Evolutionary conservation across 2,888 invertebrate genomes (phyloP), one percentile per base, ranked within the genome.

Genomic region (Petrophora chlorosata): DNA sequence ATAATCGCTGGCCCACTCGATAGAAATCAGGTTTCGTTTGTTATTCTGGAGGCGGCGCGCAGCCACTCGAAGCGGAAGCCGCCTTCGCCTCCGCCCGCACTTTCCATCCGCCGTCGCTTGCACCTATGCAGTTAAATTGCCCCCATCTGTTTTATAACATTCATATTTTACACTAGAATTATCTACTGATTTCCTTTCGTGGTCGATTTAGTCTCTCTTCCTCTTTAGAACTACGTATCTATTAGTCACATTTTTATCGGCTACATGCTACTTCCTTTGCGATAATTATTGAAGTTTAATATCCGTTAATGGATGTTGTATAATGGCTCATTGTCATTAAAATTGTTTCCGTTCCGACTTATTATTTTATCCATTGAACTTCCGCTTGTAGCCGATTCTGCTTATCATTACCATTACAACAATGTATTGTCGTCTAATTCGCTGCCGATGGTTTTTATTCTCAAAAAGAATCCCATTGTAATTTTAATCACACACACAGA

Each of bases 11-110:
- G 80, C 76, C 81, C 76, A 78, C 78, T 81, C 79, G 82, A 81
- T 89, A 86, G 87, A 89, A 89, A 89, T 89, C 90, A 86, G 90
- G 89, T 88, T 89, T 82, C 83, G 79, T 84, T 90, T 89, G 85
- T 85, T 86, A 90, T 90, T 88, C 90, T 76, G 86, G 77, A 82
- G 83, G 87, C 81, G 82, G 80, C 71, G 67, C 72, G 70, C 67
- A 67, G 65, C 66, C 67, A 68, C 66, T 68, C 70, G 73, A 76
- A 78, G 79, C 88, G 88, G 87, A 87, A 87, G 81, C 76, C 68
- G 65, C 70, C 66, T 65, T 62, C 73, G 76, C 75, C 79, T 68
- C 73, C 76, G 78, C 86, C 83, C 76, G 76, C 78, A 79, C 89
- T 88, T 88, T 88, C 89, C 86, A 88, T 88, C 87, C 89, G 87